Conservation (phyloP, 1,140 invertebrate genomes). For the Caenorhabditis inopinata region DNA sequence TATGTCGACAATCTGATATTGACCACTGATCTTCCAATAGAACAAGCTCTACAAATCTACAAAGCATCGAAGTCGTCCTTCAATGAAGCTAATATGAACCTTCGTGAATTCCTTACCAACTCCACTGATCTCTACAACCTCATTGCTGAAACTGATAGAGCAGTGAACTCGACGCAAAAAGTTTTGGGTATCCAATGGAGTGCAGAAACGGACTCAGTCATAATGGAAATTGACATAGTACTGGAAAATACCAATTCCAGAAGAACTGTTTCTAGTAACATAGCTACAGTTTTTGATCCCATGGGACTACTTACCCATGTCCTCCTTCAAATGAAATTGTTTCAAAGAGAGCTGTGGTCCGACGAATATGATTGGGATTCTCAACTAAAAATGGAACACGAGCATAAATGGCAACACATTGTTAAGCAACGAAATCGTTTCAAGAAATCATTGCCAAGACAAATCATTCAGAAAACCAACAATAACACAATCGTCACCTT, state of each 20-base stretch:
- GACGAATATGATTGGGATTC: neutral
- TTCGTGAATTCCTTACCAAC: conserved; percentile 38
- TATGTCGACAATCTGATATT: conserved; percentile 44
- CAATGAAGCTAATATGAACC: conserved; percentile 34
- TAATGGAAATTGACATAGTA: neutral
- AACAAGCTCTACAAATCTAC: neutral
- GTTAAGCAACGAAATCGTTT: neutral
- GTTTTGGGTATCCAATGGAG: neutral
- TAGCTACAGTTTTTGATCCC: neutral
- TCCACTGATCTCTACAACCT: neutral
- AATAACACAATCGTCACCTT: neutral
- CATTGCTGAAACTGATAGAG: neutral
- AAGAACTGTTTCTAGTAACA: neutral
- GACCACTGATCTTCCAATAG: neutral
- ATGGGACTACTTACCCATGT: neutral
- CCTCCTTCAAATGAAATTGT: neutral
- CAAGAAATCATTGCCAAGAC: neutral
- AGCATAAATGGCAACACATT: too few relatives aligned
- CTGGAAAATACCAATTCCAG: neutral
- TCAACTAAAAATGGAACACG: neutral
- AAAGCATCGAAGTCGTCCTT: conserved; percentile 28
- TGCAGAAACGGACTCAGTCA: neutral
- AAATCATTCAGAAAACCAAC: neutral
- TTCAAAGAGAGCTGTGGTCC: neutral
- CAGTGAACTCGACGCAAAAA: neutral